These are phyloP conservation scores for Gortyna flavago DNA, from an alignment of 2,888 invertebrate species.

Conservation along the genomic window DNA sequence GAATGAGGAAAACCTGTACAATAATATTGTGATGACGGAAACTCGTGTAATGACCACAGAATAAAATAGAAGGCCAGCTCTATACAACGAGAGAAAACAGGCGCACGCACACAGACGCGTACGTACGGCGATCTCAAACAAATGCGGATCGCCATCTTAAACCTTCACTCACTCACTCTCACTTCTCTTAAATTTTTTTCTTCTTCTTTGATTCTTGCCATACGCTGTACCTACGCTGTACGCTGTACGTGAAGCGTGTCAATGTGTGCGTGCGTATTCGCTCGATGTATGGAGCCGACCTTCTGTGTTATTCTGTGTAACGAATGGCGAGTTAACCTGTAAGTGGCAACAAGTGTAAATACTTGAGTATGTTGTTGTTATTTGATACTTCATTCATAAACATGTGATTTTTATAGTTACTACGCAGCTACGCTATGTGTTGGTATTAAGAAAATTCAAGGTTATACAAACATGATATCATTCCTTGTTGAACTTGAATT, in stretches of 20 bases:
- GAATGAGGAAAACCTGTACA: constrained; percentile 51
- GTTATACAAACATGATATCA: constrained; percentile 11
- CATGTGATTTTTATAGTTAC: not conserved
- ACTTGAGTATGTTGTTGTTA: not conserved
- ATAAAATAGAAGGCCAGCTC: constrained; percentile 4
- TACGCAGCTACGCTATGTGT: not conserved
- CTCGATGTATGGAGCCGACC: not conserved
- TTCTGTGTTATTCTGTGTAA: constrained; percentile 6
- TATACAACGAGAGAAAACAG: not conserved
- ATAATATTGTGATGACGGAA: constrained; percentile 29
- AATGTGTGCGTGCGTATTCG: not conserved
- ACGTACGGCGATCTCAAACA: not conserved
- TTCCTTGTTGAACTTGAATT: not conserved
- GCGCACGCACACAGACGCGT: no score
- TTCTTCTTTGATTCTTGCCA: no score
- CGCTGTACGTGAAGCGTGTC: constrained; percentile 1
- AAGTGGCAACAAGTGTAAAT: not conserved
- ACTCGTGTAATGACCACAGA: constrained; percentile 24
- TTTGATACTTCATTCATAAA: constrained; percentile 13
- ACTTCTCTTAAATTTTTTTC: no score
- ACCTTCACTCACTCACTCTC: no score
- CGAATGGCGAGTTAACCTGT: not conserved
- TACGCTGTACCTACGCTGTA: no score
- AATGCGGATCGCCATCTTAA: not conserved
- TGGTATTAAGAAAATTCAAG: not conserved